Percentiles rank a stretch among this genome's conserved stretches.
Conservation (phyloP, 2,797 vertebrate genomes). For the Rousettus madagascariensis region DNA sequence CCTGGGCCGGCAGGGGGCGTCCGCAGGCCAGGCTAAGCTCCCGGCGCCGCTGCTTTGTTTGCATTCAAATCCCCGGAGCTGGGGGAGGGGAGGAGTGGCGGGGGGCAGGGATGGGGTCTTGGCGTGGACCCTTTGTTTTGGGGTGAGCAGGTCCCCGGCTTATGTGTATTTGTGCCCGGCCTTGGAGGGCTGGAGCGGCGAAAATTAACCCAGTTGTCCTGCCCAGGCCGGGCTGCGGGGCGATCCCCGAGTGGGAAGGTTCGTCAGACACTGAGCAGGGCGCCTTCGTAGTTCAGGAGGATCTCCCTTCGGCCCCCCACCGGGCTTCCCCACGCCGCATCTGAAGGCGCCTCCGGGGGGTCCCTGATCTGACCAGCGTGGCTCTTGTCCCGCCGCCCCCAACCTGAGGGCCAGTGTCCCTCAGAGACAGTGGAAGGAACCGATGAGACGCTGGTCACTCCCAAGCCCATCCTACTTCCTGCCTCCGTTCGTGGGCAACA, state of each 20-base stretch:
- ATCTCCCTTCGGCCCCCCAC: neutral
- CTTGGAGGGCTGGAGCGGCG: neutral
- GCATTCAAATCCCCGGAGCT: conserved; percentile 78
- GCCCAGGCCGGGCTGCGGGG: neutral
- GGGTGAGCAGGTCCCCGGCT: neutral
- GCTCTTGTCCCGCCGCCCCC: neutral
- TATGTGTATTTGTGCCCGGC: neutral
- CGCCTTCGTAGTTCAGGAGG: neutral
- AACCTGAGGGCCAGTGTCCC: neutral
- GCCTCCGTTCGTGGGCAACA: conserved; percentile 71
- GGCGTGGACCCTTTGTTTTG: conserved; percentile 50
- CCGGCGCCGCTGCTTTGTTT: conserved; percentile 71
- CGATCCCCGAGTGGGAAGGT: conserved; percentile 6
- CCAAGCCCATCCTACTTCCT: conserved; percentile 80
- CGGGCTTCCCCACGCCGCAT: neutral
- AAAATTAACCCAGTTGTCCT: neutral
- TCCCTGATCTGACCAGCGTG: neutral
- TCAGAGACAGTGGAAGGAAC: conserved; percentile 20
- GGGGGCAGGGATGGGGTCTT: neutral
- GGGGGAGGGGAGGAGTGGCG: conserved; percentile 68
- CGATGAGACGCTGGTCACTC: conserved; percentile 67
- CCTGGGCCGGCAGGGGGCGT: conserved; percentile 69
- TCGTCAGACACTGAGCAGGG: neutral
- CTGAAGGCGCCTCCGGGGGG: neutral
- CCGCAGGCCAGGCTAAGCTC: conserved; percentile 59